Conservation (phyloP, 2,797 vertebrate species). For the Zenarchopterus dispar region DNA sequence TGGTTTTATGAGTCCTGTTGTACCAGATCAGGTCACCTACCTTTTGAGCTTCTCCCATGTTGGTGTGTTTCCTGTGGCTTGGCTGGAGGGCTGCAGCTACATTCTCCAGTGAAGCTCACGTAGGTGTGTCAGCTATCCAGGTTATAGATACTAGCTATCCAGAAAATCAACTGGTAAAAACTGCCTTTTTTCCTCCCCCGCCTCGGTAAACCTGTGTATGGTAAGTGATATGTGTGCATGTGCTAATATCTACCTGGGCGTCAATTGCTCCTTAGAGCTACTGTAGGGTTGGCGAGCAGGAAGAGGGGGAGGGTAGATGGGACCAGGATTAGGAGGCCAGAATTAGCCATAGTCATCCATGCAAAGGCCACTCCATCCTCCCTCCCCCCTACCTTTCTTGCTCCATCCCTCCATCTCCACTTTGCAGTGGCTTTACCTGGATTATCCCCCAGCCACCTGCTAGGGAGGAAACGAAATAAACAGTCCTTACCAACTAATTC, state of each 20-base stretch:
- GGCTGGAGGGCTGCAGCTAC: slow-evolving; percentile 70
- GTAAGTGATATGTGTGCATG: slow-evolving; percentile 34
- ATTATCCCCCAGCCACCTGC: slow-evolving; percentile 91
- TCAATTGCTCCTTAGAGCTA: slow-evolving; percentile 52
- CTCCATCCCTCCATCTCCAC: slow-evolving; percentile 66
- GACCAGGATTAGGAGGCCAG: slow-evolving; percentile 84
- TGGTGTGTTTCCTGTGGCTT: slow-evolving; percentile 67
- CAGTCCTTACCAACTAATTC: slow-evolving; percentile 45
- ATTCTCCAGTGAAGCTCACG: slow-evolving; percentile 71
- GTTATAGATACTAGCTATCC: slow-evolving; percentile 32
- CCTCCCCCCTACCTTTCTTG: slow-evolving; percentile 52
- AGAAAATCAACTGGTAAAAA: slow-evolving; percentile 13
- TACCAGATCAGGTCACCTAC: slow-evolving; percentile 73
- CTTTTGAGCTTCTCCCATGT: slow-evolving; percentile 91
- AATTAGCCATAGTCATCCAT: slow-evolving; percentile 86
- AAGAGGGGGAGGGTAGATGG: slow-evolving; percentile 68
- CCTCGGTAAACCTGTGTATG: slow-evolving; percentile 25
- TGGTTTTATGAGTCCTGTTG: slow-evolving; percentile 16
- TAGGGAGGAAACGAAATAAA: slow-evolving; percentile 67
- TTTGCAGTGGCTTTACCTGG: slow-evolving; percentile 88
- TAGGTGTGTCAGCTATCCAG: slow-evolving; percentile 54
- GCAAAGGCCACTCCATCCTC: slow-evolving; percentile 61
- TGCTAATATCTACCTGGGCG: slow-evolving; percentile 61
- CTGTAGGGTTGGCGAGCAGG: slow-evolving; percentile 54
- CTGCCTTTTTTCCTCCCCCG: slow-evolving; percentile 15